Conservation (phyloP, 2,888 invertebrate species). For the Cheiracanthium punctorium region DNA sequence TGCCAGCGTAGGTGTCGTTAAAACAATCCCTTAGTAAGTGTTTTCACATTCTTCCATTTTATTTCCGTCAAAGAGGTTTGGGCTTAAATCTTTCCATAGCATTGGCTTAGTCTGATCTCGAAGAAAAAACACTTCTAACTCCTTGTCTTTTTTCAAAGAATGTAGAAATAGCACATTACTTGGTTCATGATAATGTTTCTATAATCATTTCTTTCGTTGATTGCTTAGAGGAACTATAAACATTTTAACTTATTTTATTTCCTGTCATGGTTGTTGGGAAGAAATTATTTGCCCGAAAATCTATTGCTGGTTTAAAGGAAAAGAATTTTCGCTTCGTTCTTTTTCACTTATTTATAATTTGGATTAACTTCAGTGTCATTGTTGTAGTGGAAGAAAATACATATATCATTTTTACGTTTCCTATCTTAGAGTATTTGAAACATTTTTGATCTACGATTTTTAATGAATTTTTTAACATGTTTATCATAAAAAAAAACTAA, state of each 20-base stretch:
- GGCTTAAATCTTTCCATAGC: not conserved
- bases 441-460: no score
- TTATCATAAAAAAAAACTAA: no score
- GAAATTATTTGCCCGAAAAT: no score
- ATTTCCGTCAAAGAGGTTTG: not conserved
- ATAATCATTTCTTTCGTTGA: not conserved
- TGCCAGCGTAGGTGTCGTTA: not conserved
- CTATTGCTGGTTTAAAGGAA: no score
- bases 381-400: no score
- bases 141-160: not conserved
- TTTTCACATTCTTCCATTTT: slow-evolving; percentile 1
- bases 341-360: no score
- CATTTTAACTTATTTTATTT: not conserved
- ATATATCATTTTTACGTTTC: no score
- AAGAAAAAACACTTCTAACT: not conserved
- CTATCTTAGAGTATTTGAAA: no score
- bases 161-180: not conserved
- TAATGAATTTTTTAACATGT: no score
- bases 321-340: no score
- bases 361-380: no score
- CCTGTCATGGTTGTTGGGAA: not conserved
- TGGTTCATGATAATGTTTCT: not conserved
- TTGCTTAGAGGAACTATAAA: not conserved
- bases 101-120: not conserved
- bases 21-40: not conserved